Conservation (phyloP, 2,113 vertebrate genomes). For the Lamprotornis superbus region DNA sequence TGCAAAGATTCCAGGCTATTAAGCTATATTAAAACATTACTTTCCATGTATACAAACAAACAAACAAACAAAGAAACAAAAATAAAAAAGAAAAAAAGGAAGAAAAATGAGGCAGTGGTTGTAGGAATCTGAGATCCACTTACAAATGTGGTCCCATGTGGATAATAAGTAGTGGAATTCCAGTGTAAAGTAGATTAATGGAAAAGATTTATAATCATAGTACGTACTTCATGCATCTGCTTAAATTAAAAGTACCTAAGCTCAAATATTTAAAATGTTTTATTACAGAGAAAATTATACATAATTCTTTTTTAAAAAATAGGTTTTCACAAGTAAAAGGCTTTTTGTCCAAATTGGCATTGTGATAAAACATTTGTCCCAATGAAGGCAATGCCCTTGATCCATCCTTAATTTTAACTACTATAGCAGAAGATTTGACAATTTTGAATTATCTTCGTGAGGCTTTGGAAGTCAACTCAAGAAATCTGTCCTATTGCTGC, state of each 20-base stretch:
- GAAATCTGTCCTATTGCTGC: neutral
- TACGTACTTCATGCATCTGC: neutral
- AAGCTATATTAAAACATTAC: neutral
- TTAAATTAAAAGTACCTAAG: neutral
- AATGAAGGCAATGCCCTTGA: neutral
- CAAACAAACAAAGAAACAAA: no score
- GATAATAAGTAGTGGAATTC: neutral
- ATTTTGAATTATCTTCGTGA: neutral
- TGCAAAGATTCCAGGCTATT: neutral
- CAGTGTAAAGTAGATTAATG: neutral
- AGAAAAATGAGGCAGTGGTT: neutral
- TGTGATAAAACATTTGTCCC: neutral
- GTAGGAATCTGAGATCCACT: neutral
- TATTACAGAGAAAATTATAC: neutral
- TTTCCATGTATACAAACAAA: neutral
- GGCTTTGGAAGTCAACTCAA: neutral
- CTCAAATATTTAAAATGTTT: neutral
- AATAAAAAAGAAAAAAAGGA: no score
- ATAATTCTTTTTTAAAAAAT: neutral
- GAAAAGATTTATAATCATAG: neutral
- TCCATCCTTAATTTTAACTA: neutral
- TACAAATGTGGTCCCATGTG: neutral
- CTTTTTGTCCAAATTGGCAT: neutral
- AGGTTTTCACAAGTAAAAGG: neutral
- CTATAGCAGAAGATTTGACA: neutral